phyloP scores from a whole-genome alignment of 1,140 invertebrate species.

The Leguminivora glycinivorella region DNA sequence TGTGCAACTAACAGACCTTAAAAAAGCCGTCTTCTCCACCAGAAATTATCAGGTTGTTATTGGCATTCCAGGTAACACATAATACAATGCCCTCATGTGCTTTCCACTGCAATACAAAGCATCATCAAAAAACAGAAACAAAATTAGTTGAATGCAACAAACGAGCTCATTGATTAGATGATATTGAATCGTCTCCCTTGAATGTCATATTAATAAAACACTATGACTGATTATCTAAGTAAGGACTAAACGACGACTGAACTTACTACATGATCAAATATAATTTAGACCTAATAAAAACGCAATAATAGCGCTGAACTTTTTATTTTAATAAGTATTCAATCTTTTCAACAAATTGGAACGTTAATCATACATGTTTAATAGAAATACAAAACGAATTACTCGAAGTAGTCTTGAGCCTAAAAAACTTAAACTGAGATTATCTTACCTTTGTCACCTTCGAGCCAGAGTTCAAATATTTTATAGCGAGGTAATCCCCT shows the following conservation, averaged over 20 bases:
- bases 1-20: slow-evolving; percentile 82
- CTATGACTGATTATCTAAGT: background rate
- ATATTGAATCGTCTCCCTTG: background rate
- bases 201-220: background rate
- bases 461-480: slow-evolving; percentile 92
- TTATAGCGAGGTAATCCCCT: slow-evolving; percentile 91
- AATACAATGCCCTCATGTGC: slow-evolving; percentile 96
- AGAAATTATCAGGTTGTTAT: slow-evolving; percentile 93
- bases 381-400: background rate
- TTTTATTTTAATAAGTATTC: too few relatives aligned
- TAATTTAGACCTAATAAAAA: too few relatives aligned
- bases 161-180: background rate
- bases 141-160: background rate
- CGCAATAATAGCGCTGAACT: too few relatives aligned
- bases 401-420: background rate
- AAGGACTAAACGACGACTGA: background rate
- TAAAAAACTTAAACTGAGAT: background rate
- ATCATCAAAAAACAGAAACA: too few relatives aligned
- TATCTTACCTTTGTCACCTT: slow-evolving; percentile 88
- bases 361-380: slow-evolving; percentile 2
- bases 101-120: slow-evolving; percentile 91
- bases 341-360: background rate
- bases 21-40: slow-evolving; percentile 97
- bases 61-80: slow-evolving; percentile 92
- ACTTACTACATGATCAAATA: too few relatives aligned